phyloP scores from a whole-genome alignment of 1,140 invertebrate species.

The Nixonia krombeini region DNA sequence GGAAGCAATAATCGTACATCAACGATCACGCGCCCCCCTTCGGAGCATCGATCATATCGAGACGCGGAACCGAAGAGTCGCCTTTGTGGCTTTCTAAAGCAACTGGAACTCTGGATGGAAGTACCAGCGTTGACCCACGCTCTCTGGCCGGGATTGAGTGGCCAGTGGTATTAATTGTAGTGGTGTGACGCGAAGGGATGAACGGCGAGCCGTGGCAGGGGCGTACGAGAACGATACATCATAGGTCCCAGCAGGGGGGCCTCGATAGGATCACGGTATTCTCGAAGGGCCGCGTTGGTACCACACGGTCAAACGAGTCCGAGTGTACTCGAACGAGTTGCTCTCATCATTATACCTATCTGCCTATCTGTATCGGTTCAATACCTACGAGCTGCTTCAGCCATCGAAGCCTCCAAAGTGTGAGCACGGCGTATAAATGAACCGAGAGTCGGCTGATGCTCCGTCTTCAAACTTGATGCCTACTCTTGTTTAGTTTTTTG shows the following conservation, averaged over 20 bases:
- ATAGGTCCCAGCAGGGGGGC: conserved; percentile 58
- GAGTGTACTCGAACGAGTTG: conserved; percentile 36
- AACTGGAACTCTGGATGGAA: conserved; percentile 28
- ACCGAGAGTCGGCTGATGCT: no score
- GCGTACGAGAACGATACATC: conserved; percentile 68
- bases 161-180: conserved; percentile 51
- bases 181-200: conserved; percentile 46
- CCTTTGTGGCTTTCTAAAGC: conserved; percentile 32
- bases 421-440: conserved; percentile 17
- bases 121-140: conserved; percentile 29
- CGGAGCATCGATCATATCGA: conserved; percentile 10
- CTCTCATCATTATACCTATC: conserved; percentile 61
- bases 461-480: conserved; percentile 30
- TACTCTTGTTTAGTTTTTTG: conserved; percentile 21
- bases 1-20: conserved; percentile 25
- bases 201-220: conserved; percentile 51
- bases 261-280: conserved; percentile 54
- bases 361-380: conserved; percentile 57
- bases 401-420: conserved; percentile 36
- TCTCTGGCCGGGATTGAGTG: conserved; percentile 50
- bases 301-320: conserved; percentile 27
- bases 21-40: conserved; percentile 7
- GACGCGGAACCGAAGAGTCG: conserved; percentile 26
- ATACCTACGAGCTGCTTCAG: conserved; percentile 45
- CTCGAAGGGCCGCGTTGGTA: conserved; percentile 55